These are phyloP conservation scores for Nymphicus hollandicus DNA, from an alignment of 2,113 vertebrate genomes.

Conservation along the genomic window DNA sequence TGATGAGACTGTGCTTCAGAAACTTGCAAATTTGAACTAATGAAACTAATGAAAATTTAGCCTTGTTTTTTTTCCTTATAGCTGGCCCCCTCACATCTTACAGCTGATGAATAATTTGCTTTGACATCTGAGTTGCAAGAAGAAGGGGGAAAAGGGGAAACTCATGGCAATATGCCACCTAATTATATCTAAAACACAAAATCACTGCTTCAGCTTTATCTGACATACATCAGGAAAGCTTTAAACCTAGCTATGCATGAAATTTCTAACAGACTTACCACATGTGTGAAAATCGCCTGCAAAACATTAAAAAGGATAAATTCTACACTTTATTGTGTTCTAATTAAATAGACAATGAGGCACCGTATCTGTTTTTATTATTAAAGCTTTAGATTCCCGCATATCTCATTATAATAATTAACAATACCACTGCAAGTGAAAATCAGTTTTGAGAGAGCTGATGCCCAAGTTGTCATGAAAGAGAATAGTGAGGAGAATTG, in stretches of 20 bases:
- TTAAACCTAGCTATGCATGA: slow-evolving; percentile 51
- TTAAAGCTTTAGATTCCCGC: background rate
- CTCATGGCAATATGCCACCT: slow-evolving; percentile 38
- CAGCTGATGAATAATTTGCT: slow-evolving; percentile 39
- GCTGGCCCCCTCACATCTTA: background rate
- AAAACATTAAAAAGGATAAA: slow-evolving; percentile 40
- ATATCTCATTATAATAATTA: slow-evolving; percentile 43
- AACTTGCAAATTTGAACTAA: background rate
- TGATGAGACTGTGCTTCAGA: background rate
- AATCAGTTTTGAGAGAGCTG: slow-evolving; percentile 4
- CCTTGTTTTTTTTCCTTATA: background rate
- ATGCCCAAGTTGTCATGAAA: slow-evolving; percentile 34
- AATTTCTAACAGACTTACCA: slow-evolving; percentile 56
- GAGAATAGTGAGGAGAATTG: slow-evolving; percentile 45
- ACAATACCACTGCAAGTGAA: slow-evolving; percentile 14
- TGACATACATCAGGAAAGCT: slow-evolving; percentile 54
- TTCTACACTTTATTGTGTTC: slow-evolving; percentile 51
- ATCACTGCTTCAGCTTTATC: slow-evolving; percentile 8
- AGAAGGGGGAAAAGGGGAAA: background rate
- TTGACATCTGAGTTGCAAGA: slow-evolving; percentile 36
- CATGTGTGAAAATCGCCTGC: slow-evolving; percentile 55
- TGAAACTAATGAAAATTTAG: slow-evolving; percentile 12
- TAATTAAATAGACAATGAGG: slow-evolving; percentile 54
- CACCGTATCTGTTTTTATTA: background rate
- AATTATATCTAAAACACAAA: slow-evolving; percentile 56